Percentiles rank a stretch among this genome's conserved stretches.
phyloP scores from a whole-genome alignment of 2,797 vertebrate genomes.

The Triplophysa yarkandensis region DNA sequence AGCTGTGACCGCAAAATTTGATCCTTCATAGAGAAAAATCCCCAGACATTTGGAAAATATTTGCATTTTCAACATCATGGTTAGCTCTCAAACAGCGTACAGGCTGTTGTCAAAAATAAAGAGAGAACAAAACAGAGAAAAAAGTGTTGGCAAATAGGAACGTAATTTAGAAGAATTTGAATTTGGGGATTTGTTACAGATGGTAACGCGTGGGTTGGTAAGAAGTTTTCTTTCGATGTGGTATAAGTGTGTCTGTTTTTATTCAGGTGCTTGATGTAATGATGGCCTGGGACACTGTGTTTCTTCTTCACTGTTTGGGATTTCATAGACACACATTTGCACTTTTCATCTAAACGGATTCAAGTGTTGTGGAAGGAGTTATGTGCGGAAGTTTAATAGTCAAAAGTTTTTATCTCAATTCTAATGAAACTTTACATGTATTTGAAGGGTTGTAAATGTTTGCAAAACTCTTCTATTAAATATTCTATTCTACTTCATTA shows the following conservation, averaged over 20 bases:
- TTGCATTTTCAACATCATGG: constrained; percentile 65
- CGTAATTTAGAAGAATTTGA: constrained; percentile 52
- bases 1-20: constrained; percentile 74
- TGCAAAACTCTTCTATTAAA: too few relatives aligned
- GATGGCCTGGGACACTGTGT: not conserved
- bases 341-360: not conserved
- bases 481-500: too few relatives aligned
- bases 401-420: constrained; percentile 67
- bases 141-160: constrained; percentile 59
- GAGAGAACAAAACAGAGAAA: constrained; percentile 44
- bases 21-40: constrained; percentile 68
- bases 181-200: constrained; percentile 44
- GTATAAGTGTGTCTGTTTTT: not conserved
- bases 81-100: constrained; percentile 60
- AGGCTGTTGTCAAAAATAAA: constrained; percentile 61
- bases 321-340: not conserved
- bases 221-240: not conserved
- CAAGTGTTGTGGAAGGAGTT: not conserved
- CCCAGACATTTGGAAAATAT: constrained; percentile 70
- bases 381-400: not conserved
- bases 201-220: not conserved
- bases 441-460: not conserved
- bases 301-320: not conserved
- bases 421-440: not conserved
- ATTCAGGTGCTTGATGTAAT: not conserved